A percentile compares a stretch with the other conserved stretches of the same genome.
Evolutionary conservation across 2,797 vertebrate species (phyloP).

Genomic region (Acanthurus leucopareius): DNA sequence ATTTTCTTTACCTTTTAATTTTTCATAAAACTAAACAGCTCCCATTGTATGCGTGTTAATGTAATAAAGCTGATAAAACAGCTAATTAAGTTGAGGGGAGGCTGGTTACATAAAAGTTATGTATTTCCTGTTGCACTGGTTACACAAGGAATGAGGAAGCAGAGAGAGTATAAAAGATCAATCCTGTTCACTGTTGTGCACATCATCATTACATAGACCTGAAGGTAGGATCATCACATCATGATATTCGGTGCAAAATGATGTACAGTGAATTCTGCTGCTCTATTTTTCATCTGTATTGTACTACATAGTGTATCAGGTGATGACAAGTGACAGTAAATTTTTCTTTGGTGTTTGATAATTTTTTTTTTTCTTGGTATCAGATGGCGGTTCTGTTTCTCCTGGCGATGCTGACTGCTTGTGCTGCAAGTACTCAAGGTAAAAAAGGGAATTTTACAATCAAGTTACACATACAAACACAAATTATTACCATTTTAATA

Average conservation of each 20-base stretch:
- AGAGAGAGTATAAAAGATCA: background rate
- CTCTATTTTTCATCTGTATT: background rate
- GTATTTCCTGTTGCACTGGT: background rate
- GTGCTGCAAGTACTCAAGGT: slow-evolving; percentile 28
- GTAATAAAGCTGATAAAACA: background rate
- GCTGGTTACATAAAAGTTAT: background rate
- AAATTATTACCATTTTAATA: background rate
- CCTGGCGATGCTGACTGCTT: slow-evolving; percentile 27
- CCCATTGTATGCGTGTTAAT: background rate
- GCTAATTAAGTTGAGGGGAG: background rate
- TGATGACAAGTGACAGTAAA: no score
- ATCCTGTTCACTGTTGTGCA: background rate
- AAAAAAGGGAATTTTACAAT: background rate
- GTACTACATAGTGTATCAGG: background rate
- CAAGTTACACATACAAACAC: background rate
- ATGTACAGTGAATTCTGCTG: background rate
- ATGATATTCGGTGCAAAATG: background rate
- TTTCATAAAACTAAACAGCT: background rate
- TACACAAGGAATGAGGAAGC: background rate
- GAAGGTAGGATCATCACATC: background rate
- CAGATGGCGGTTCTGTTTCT: slow-evolving; percentile 40
- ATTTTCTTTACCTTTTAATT: background rate
- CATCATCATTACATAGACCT: background rate
- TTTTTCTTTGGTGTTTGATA: background rate
- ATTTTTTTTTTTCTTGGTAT: slow-evolving; percentile 14